Evolutionary conservation across 2,888 invertebrate genomes (phyloP), one percentile per base, ranked within the genome.

Genomic region (Drosophila phalerata): DNA sequence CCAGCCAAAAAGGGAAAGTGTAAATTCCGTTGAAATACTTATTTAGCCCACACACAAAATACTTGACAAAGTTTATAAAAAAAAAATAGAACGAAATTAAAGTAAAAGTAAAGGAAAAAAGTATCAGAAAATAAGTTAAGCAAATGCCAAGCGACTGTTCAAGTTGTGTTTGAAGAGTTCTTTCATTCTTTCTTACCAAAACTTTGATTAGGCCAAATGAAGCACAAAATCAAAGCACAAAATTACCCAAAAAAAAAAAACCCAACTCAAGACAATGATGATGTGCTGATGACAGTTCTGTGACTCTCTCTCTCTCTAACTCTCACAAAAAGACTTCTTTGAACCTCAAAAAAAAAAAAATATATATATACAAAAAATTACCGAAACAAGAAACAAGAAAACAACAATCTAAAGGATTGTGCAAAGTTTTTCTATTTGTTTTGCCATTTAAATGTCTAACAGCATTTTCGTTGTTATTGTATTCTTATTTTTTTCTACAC

Each of bases 191-290:
- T 58, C 22, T 42, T 15, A 38, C 45, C 43, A 55, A 78, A 86
- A 87, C 79, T 85, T 83, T 86, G 85, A 89, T 85, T 79, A 85
- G 73, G 74, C 73, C 77, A 87, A 86, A 89, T 89, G 86, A 85
- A 89, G 89, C 89, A 83, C 77, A 74, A 89, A 86, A 86, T 89
- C 89, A 89, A 89, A 87, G 89, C 69, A 58, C 34, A 63, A 52
- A 48, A 11, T 32, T 10, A 34, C n/a, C 34, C 37, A 45, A 15
- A 48, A 19, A 25, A 25, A 25, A 25, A 25, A 63, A 48, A 80
- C 78, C 69, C 73, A 67, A 73, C 81, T 83, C 79, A 74, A 67
- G 66, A 73, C 73, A 77, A 80, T 79, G 67, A 80, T 79, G 70
- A 79, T 69, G 66, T 81, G 77, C 69, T 69, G 77, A 73, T 77